phyloP scores from a whole-genome alignment of 2,797 vertebrate genomes.

The Smutsia gigantea region DNA sequence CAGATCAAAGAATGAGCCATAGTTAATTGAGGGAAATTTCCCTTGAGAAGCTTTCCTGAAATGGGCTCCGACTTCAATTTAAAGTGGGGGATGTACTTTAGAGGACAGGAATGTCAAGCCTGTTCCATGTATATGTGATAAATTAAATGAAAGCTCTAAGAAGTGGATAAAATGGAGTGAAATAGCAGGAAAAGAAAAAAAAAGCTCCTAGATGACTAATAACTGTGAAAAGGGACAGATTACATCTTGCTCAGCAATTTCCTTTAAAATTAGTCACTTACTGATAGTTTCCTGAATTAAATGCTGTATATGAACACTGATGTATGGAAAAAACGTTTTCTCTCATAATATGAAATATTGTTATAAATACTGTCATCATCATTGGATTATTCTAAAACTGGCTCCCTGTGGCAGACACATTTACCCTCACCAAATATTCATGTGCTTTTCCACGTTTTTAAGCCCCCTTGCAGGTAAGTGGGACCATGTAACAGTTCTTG shows the following conservation, averaged over 20 bases:
- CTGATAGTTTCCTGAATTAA: slow-evolving; percentile 33
- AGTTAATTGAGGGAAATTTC: slow-evolving; percentile 77
- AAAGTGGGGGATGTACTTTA: slow-evolving; percentile 55
- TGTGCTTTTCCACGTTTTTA: not conserved
- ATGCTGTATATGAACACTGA: not conserved
- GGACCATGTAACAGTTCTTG: not conserved
- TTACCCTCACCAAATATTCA: not conserved
- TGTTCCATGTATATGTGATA: slow-evolving; percentile 37
- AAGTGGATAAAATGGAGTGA: slow-evolving; percentile 44
- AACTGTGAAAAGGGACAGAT: slow-evolving; percentile 40
- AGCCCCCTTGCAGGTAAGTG: not conserved
- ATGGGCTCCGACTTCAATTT: slow-evolving; percentile 71
- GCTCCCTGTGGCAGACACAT: not conserved
- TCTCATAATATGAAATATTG: slow-evolving; percentile 28
- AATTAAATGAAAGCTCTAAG: slow-evolving; percentile 65
- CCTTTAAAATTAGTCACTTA: slow-evolving; percentile 56
- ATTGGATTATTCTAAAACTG: slow-evolving; percentile 3
- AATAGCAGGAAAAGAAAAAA: not conserved
- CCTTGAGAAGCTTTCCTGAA: slow-evolving; percentile 62
- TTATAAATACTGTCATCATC: slow-evolving; percentile 24
- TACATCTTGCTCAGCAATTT: slow-evolving; percentile 23
- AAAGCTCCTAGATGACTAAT: not conserved
- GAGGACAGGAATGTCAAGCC: slow-evolving; percentile 46
- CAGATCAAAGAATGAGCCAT: slow-evolving; percentile 65
- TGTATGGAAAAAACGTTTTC: slow-evolving; percentile 4